Percentiles rank a stretch among this genome's conserved stretches.
Evolutionary conservation across 2,888 invertebrate species (phyloP).

Genomic region (Bombyx huttoni): DNA sequence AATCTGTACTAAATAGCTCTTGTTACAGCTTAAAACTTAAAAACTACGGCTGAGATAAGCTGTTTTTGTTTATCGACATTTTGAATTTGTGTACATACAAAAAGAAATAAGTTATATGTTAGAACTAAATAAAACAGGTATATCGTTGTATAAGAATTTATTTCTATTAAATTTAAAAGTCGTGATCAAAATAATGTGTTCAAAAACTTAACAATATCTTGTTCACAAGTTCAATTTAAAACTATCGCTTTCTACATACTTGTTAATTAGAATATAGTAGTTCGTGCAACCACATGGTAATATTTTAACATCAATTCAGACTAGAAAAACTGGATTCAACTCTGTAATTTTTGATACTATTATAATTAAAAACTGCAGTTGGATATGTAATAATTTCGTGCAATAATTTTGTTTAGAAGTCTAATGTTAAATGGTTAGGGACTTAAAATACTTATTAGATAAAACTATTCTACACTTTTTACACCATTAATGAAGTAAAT

Average conservation of each 20-base stretch:
- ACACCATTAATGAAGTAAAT: conserved; percentile 9
- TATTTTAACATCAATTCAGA: too few relatives aligned
- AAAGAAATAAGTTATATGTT: conserved; percentile 5
- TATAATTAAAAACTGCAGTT: too few relatives aligned
- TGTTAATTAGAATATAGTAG: too few relatives aligned
- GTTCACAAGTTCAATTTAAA: conserved; percentile 43
- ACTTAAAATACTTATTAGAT: not conserved
- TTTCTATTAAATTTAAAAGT: conserved; percentile 26
- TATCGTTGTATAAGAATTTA: conserved; percentile 23
- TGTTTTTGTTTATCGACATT: too few relatives aligned
- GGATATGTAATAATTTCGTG: too few relatives aligned
- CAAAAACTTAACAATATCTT: conserved; percentile 33
- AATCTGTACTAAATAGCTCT: not conserved
- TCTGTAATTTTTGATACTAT: too few relatives aligned
- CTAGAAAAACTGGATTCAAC: too few relatives aligned
- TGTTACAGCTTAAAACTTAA: too few relatives aligned
- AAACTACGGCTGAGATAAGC: too few relatives aligned
- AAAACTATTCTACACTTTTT: conserved; percentile 9
- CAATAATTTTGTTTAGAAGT: not conserved
- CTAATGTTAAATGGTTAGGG: not conserved
- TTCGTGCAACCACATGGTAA: too few relatives aligned
- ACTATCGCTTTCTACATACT: too few relatives aligned
- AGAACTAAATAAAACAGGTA: conserved; percentile 13
- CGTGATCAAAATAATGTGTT: conserved; percentile 59
- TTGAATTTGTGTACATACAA: too few relatives aligned